Evolutionary conservation across 2,888 invertebrate genomes (phyloP).

Genomic region (Cataglyphis rosenhaueri): DNA sequence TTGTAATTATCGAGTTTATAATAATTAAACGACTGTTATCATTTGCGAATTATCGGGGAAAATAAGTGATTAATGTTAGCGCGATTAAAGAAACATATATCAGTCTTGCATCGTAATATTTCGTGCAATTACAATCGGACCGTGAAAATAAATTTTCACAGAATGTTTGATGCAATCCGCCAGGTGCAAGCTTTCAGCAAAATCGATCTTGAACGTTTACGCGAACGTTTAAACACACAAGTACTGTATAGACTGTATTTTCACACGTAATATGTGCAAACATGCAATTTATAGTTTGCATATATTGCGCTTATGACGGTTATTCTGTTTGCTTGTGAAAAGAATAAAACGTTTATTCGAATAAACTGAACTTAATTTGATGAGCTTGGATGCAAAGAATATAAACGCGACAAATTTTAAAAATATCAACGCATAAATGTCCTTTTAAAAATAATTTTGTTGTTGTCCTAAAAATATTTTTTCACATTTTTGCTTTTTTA

Average conservation of each 20-base stretch:
- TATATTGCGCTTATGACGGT: neutral
- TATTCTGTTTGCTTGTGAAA: neutral
- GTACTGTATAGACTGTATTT: neutral
- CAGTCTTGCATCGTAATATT: conserved; percentile 48
- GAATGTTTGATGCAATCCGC: conserved; percentile 57
- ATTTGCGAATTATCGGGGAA: conserved; percentile 22
- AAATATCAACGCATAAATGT: neutral
- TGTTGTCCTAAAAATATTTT: neutral
- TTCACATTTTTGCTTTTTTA: neutral
- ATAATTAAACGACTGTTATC: conserved; percentile 35
- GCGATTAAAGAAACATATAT: conserved; percentile 41
- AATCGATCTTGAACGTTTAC: conserved; percentile 35
- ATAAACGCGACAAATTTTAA: neutral
- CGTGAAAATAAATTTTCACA: conserved; percentile 60
- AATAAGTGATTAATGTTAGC: conserved; percentile 40
- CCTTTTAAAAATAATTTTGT: neutral
- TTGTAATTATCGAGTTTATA: conserved; percentile 1
- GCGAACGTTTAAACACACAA: neutral
- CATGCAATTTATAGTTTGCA: neutral
- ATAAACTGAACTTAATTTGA: neutral
- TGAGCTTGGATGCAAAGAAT: neutral
- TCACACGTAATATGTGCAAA: conserved; percentile 25
- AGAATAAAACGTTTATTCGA: neutral
- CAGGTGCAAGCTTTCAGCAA: conserved; percentile 67
- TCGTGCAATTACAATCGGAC: conserved; percentile 42